A percentile compares a stretch with the other conserved stretches of the same genome.
Conservation (phyloP, 2,113 vertebrate species). For the Hyperoodon ampullatus region DNA sequence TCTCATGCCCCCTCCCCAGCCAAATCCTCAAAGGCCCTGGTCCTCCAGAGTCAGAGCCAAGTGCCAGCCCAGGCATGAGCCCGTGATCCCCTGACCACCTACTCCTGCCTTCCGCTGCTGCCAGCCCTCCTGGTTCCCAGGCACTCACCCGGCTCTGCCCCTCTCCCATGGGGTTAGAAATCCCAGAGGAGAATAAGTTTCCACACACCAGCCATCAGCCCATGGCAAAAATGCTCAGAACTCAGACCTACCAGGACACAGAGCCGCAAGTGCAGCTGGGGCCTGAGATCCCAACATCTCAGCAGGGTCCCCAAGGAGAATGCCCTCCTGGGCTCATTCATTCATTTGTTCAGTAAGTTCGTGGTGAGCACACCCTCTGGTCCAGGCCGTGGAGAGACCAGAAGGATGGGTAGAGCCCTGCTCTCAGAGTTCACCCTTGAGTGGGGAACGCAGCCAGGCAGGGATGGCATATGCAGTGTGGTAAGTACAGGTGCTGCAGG, state of each 20-base stretch:
- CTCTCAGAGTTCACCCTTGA: not conserved
- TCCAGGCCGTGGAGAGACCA: not conserved
- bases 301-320: not conserved
- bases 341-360: not conserved
- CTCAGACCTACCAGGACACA: not conserved
- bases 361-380: not conserved
- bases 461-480: accelerated
- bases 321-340: not conserved
- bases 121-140: not conserved
- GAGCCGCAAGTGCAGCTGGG: not conserved
- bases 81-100: not conserved
- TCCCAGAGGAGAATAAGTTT: not conserved
- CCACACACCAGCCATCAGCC: not conserved
- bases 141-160: not conserved
- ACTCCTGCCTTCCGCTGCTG: not conserved
- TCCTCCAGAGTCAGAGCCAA: not conserved
- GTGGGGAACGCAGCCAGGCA: not conserved
- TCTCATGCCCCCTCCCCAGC: not conserved
- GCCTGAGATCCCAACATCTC: not conserved
- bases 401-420: accelerated
- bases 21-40: not conserved
- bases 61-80: not conserved
- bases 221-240: not conserved
- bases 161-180: not conserved
- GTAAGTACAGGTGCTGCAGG: not conserved